Evolutionary conservation across 2,797 vertebrate species (phyloP).

Genomic region (Allobates femoralis): DNA sequence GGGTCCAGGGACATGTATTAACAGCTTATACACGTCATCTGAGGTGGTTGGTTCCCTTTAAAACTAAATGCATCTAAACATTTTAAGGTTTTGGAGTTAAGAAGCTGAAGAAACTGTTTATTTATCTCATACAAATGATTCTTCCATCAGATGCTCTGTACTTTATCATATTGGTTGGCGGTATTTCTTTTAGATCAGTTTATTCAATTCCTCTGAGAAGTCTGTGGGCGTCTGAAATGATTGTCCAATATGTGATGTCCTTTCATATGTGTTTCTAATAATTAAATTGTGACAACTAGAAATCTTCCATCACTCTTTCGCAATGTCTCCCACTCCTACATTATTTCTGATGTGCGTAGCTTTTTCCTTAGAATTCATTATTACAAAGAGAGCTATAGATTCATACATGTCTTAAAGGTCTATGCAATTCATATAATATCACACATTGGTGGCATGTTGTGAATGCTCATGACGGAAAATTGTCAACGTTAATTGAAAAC

Average conservation of each 20-base stretch:
- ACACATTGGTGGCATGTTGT: neutral
- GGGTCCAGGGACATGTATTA: too few relatives aligned
- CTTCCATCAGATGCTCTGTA: neutral
- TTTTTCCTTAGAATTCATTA: slow-evolving; percentile 22
- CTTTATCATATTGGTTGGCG: slow-evolving; percentile 25
- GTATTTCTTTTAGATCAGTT: slow-evolving; percentile 39
- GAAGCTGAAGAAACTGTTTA: neutral
- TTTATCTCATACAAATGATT: slow-evolving; percentile 26
- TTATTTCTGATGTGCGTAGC: slow-evolving; percentile 32
- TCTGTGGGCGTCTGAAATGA: slow-evolving; percentile 57
- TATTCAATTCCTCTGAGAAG: slow-evolving; percentile 56
- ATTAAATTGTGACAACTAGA: slow-evolving; percentile 57
- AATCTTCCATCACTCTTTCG: slow-evolving; percentile 44
- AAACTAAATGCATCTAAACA: neutral
- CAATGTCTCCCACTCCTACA: slow-evolving; percentile 53
- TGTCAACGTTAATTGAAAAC: neutral
- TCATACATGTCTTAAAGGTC: neutral
- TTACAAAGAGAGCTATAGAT: slow-evolving; percentile 27
- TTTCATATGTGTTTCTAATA: slow-evolving; percentile 54
- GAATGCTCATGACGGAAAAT: slow-evolving; percentile 4
- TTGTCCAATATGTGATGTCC: slow-evolving; percentile 54
- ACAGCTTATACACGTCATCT: too few relatives aligned
- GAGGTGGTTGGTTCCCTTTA: too few relatives aligned
- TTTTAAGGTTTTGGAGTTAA: neutral
- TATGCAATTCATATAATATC: neutral